These are phyloP conservation scores for Entelurus aequoreus DNA, from an alignment of 2,113 vertebrate species.

Conservation along the genomic window DNA sequence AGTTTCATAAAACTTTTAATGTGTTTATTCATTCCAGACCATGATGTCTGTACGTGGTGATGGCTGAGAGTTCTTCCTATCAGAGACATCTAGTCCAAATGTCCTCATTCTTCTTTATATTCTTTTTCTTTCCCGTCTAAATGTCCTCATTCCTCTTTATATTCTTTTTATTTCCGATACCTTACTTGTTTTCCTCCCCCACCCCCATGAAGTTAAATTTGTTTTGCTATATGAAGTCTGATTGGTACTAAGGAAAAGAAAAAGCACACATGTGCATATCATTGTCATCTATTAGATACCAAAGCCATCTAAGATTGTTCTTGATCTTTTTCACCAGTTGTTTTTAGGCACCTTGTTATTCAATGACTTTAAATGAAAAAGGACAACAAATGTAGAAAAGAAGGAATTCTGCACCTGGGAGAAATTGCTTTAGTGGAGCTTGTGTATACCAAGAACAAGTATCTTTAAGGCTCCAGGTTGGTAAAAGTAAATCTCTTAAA, in stretches of 20 bases:
- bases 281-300: slow-evolving; percentile 70
- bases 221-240: slow-evolving; percentile 57
- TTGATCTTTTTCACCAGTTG: slow-evolving; percentile 67
- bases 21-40: slow-evolving; percentile 79
- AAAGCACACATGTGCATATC: slow-evolving; percentile 75
- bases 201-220: slow-evolving; percentile 56
- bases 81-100: no score
- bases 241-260: slow-evolving; percentile 64
- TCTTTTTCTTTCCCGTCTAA: not conserved
- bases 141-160: not conserved
- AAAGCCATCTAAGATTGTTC: slow-evolving; percentile 68
- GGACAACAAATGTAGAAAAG: slow-evolving; percentile 54
- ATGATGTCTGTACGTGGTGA: slow-evolving; percentile 61
- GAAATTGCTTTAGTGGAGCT: slow-evolving; percentile 53
- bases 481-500: slow-evolving; percentile 49
- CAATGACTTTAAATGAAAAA: slow-evolving; percentile 59
- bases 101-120: slow-evolving; percentile 29
- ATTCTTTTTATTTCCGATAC: slow-evolving; percentile 41
- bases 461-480: slow-evolving; percentile 54
- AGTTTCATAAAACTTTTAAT: slow-evolving; percentile 82
- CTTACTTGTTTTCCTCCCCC: not conserved
- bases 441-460: slow-evolving; percentile 58
- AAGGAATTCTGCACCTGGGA: slow-evolving; percentile 75
- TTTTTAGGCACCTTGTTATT: slow-evolving; percentile 76
- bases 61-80: slow-evolving; percentile 49